Conservation (phyloP, 2,797 vertebrate genomes). For the Tamandua tetradactyla region DNA sequence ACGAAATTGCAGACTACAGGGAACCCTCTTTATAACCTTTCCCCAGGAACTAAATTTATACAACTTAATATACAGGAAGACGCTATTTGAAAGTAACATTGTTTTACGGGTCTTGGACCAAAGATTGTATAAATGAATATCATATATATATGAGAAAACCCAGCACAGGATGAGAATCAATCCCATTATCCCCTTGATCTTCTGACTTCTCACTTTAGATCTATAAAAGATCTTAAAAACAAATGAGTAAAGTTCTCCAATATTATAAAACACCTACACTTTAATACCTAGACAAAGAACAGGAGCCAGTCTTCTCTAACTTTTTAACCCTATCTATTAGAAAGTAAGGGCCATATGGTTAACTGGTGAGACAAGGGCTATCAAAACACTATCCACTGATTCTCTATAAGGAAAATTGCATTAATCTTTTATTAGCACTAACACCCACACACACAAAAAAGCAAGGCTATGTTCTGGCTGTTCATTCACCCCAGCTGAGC, state of each 20-base stretch:
- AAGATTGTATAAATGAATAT: slow-evolving; percentile 56
- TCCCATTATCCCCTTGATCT: slow-evolving; percentile 31
- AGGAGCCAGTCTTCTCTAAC: neutral
- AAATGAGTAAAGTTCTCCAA: slow-evolving; percentile 11
- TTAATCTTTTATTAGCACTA: neutral
- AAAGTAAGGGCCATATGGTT: neutral
- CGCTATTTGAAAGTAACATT: neutral
- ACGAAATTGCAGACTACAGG: neutral
- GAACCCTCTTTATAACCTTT: slow-evolving; percentile 50
- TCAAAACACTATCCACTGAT: neutral
- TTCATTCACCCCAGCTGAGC: neutral
- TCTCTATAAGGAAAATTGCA: neutral
- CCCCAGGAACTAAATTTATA: slow-evolving; percentile 35
- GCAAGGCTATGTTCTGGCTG: neutral
- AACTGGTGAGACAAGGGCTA: neutral
- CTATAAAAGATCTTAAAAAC: slow-evolving; percentile 50
- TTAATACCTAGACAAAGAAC: neutral
- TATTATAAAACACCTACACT: neutral
- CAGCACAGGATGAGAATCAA: slow-evolving; percentile 45
- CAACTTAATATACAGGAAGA: slow-evolving; percentile 49
- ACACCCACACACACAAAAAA: neutral
- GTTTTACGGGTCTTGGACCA: slow-evolving; percentile 53
- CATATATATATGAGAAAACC: slow-evolving; percentile 22
- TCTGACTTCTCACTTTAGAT: slow-evolving; percentile 48
- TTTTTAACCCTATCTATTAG: neutral